Conservation (phyloP, 2,113 vertebrate genomes). For the Spilogale gracilis region DNA sequence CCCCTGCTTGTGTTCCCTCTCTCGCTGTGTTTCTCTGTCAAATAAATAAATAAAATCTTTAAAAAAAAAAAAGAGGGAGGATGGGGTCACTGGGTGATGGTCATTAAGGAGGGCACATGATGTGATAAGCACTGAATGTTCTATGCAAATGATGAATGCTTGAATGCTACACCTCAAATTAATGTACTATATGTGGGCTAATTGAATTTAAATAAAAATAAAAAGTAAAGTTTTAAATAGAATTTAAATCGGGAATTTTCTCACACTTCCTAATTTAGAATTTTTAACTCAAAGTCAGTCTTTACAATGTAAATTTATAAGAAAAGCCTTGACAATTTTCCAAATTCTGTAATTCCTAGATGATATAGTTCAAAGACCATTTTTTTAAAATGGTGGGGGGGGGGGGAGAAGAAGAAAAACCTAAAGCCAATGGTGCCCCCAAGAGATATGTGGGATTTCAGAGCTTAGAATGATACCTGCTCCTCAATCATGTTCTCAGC, state of each 20-base stretch:
- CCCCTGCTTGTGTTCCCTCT: too few relatives aligned
- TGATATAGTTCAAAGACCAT: not conserved
- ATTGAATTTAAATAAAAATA: not conserved
- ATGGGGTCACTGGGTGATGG: too few relatives aligned
- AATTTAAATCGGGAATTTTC: conserved; percentile 25
- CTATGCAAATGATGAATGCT: too few relatives aligned
- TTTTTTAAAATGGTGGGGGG: not conserved
- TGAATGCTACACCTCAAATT: too few relatives aligned
- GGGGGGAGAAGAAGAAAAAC: not conserved
- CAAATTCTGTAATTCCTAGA: not conserved
- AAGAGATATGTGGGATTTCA: not conserved
- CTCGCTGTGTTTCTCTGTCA: too few relatives aligned
- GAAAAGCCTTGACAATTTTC: not conserved
- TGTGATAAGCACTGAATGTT: too few relatives aligned
- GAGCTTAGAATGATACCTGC: not conserved
- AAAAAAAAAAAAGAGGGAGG: too few relatives aligned
- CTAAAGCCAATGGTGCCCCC: not conserved
- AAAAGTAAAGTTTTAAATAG: not conserved
- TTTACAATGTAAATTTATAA: not conserved
- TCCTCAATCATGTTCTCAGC: not conserved
- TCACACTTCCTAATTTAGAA: not conserved
- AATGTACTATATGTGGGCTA: too few relatives aligned
- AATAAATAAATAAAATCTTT: too few relatives aligned
- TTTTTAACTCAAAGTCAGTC: not conserved
- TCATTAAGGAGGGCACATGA: too few relatives aligned